Base-by-base conservation (phyloP, 2,797 vertebrate species). In the Leptatherina wallacei region DNA sequence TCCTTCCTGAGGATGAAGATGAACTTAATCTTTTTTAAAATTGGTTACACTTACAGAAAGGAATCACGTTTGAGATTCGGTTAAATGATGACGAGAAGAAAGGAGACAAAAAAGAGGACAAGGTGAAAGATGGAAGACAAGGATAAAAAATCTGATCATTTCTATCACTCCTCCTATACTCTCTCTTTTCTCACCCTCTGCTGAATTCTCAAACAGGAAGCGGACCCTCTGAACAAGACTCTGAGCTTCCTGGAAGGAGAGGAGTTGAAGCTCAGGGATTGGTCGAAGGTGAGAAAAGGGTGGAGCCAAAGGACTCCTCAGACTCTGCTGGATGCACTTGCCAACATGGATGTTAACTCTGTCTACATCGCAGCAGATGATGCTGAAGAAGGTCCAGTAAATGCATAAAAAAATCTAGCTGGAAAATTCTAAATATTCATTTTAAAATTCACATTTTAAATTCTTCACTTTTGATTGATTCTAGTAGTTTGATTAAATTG, bases 21-120 rank as follows among this genome's bases (percentile, higher is more conserved):
- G 8, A 14, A 4, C 12, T 24, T 4, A 0, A 6, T 33, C 18
- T 59, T 44, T 57, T 64, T n/a, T 71, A 6, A 7, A 14, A 18
- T 69, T 56, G 47, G 29, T 68, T 9, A 2, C 11, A 2, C 51
- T 40, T 69, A 22, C 66, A 96, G 94, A 92, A 95, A 89, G 96
- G 94, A 88, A 96, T 98, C 82, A 97, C 93, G 90, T 98, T 99
- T 93, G 96, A 98, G 92, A 96, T 98, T 77, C 88, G 90, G 67
- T 88, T 97, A 54, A 88, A 95, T 35, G 84, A 94, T 29, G 79
- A 85, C 16, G 69, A 10, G 29, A 24, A 35, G 32, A 83, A 82
- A 66, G 80, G 69, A 12, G 70, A 86, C 5, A 20, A 71, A 10
- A 35, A 85, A 38, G 76, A 85, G 30, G 55, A 62, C 30, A 62